Evolutionary conservation across 1,140 invertebrate genomes (phyloP), one percentile per base, ranked within the genome.

Genomic region (Pogonomyrmex californicus): DNA sequence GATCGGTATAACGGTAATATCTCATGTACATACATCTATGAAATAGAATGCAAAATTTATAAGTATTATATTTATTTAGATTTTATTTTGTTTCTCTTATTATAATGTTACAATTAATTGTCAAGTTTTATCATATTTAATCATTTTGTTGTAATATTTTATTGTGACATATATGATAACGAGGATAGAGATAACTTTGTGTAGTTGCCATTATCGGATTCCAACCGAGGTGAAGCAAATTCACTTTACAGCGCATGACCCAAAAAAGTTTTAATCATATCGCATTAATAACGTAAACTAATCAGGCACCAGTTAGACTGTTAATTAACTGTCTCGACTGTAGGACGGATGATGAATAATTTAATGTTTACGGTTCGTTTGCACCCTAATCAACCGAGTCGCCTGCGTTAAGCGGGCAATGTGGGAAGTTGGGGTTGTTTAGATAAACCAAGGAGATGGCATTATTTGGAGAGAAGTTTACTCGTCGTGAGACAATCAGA

Each of bases 181-280:
- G 54, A 83, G 68, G 68, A 10, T 4, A 60, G 44, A 23, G 33
- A 60, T 70, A 70, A 73, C n/a, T 83, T 75, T 1, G 3, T 49
- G 41, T 49, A 47, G 33, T 12, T 60, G 41, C 41, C 68, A 49
- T 73, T 83, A 75, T 73, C 68, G 79, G n/a, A 60, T 83, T 83
- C 17, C 17, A 49, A 83, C 3, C 68, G 41, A 44, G 23, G 65
- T 63, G 38, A 73, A 62, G 38, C 30, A 33, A 75, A 60, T 60
- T 68, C 33, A 47, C 56, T 75, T 83, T 83, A 73, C 44, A 62
- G 23, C 10, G 10, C 58, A 36, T 62, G 85, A 89, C 76, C 68
- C 47, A 79, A 86, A 88, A 82, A 89, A 90, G 79, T 90, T 90
- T 86, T 90, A 90, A 90, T 90, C 88, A 90, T 78, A 54, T 49